These are phyloP conservation scores for Helicolenus hilgendorfi DNA, from an alignment of 2,797 vertebrate species.

Conservation along the genomic window DNA sequence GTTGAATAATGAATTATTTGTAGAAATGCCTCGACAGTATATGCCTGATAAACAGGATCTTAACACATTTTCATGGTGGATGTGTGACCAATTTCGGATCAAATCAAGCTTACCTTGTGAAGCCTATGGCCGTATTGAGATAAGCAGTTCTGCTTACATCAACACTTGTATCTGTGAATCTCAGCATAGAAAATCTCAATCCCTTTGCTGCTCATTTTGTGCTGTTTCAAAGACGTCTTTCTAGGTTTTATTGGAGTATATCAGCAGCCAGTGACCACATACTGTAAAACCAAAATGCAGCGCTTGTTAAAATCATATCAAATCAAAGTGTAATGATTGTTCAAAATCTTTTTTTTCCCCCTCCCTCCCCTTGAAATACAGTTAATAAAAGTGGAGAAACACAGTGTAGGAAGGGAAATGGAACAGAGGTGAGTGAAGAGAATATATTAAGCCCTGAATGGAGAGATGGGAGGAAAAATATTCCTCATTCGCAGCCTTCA, in stretches of 20 bases:
- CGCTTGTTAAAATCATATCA: slow-evolving; percentile 61
- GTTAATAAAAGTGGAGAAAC: slow-evolving; percentile 79
- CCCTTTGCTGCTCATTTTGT: slow-evolving; percentile 13
- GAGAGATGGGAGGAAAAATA: slow-evolving; percentile 83
- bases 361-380: slow-evolving; percentile 21
- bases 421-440: slow-evolving; percentile 75
- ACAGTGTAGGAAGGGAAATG: slow-evolving; percentile 64
- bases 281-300: slow-evolving; percentile 41
- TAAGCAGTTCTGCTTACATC: slow-evolving; percentile 51
- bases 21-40: slow-evolving; percentile 15
- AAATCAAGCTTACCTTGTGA: slow-evolving; percentile 45
- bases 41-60: slow-evolving; percentile 34
- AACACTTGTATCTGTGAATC: slow-evolving; percentile 22
- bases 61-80: slow-evolving; percentile 49
- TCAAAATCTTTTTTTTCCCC: slow-evolving; percentile 8
- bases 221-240: slow-evolving; percentile 20
- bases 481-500: slow-evolving; percentile 86
- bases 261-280: slow-evolving; percentile 18
- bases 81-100: slow-evolving; percentile 53
- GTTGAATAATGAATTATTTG: slow-evolving; percentile 59
- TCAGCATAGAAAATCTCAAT: slow-evolving; percentile 24
- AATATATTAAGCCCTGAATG: slow-evolving; percentile 86
- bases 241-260: background rate
- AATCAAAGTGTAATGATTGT: slow-evolving; percentile 71
- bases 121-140: slow-evolving; percentile 40